Evolutionary conservation across 1,140 invertebrate species (phyloP), one percentile per base, ranked within the genome.

Genomic region (Dendroctonus ponderosae): DNA sequence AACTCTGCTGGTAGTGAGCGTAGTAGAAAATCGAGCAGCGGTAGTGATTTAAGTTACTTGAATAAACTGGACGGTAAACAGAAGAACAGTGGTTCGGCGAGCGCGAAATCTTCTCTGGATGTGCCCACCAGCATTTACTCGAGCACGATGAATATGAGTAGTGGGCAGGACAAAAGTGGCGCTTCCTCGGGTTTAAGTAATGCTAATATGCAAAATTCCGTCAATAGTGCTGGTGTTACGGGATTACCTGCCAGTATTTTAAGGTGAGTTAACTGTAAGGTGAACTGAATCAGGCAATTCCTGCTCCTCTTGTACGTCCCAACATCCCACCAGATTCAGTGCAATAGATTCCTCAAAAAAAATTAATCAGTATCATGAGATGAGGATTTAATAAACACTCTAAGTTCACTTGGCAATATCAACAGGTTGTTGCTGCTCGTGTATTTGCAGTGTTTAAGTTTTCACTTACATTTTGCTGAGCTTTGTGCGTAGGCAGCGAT

Each of bases 161-260:
- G 71, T 68, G 74, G 71, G 57, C 68, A 71, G 57, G 74, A 77
- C 15, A 74, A 76, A 63, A 69, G 62, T 68, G 65, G 57, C 41
- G 51, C n/a, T n/a, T 50, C 54, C 14, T 64, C 62, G n/a, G 49
- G 54, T 56, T 62, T 59, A 63, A 68, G 58, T 58, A 71, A 66
- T 67, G 71, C 61, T 48, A 70, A 69, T 67, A 71, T 67, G 56
- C 71, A 72, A 54, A 70, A 69, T 71, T 71, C 68, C 37, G 69
- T 68, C 62, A 74, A 73, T 73, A 76, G 69, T 70, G 63, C 46
- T 62, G 60, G 62, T 50, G 67, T 56, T 7, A 38, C 71, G 39
- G 71, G 74, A 63, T 77, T 83, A 65, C 79, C 80, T 62, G 70
- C 78, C 40, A 80, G 80, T 71, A 81, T 81, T 76, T 77, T 83